phyloP scores from a whole-genome alignment of 2,113 vertebrate genomes.

The Hucho hucho region DNA sequence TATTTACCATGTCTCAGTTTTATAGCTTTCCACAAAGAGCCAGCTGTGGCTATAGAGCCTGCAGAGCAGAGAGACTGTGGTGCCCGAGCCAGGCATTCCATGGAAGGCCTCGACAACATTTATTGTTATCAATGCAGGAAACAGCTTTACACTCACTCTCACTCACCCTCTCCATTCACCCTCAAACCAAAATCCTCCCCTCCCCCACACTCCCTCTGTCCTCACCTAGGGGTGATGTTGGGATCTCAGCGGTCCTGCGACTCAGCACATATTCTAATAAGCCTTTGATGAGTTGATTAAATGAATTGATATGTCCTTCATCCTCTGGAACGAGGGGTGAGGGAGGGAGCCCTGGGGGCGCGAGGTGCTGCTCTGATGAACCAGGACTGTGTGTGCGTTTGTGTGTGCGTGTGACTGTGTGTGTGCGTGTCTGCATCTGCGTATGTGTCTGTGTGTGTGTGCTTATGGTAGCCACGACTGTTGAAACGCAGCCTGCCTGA shows the following conservation, averaged over 20 bases:
- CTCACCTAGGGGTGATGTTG: slow-evolving; percentile 2
- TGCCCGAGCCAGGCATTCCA: too few species aligned
- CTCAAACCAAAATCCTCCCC: background rate
- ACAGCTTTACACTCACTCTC: background rate
- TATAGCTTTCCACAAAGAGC: slow-evolving; percentile 9
- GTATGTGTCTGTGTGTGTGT: background rate
- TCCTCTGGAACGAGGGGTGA: background rate
- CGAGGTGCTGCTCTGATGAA: slow-evolving; percentile 7
- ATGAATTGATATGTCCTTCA: slow-evolving; percentile 15
- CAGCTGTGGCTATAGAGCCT: background rate
- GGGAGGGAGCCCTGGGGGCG: background rate
- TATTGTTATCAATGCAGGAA: background rate
- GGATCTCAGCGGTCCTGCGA: slow-evolving; percentile 1
- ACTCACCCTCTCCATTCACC: background rate
- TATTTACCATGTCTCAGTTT: slow-evolving; percentile 5
- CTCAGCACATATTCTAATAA: slow-evolving; percentile 29
- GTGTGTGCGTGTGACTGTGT: slow-evolving; percentile 13
- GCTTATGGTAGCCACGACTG: slow-evolving; percentile 10
- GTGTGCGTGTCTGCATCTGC: background rate
- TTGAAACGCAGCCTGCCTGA: slow-evolving; percentile 22
- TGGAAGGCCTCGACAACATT: too few species aligned
- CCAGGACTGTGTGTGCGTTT: background rate
- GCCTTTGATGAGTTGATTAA: slow-evolving; percentile 33
- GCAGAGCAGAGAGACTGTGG: background rate
- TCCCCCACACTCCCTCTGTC: background rate